phyloP scores from a whole-genome alignment of 2,113 vertebrate species.

The Astatotilapia flaviijosephi region DNA sequence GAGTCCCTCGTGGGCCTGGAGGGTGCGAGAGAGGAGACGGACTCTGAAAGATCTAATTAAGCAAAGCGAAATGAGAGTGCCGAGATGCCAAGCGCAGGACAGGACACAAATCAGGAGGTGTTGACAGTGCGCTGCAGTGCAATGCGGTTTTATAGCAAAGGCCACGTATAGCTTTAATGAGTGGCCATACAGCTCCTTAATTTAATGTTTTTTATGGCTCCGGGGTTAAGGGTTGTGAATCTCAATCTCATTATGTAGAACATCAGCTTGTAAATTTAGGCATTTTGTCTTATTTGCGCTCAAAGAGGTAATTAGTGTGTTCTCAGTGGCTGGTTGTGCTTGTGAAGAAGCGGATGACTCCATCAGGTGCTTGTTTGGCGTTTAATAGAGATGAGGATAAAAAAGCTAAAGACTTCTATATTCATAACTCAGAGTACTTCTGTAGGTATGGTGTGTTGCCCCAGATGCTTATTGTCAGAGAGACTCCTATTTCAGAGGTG shows the following conservation, averaged over 20 bases:
- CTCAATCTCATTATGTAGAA: conserved; percentile 26
- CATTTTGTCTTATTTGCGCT: conserved; percentile 9
- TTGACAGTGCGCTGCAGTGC: conserved; percentile 30
- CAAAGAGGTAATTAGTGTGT: conserved; percentile 23
- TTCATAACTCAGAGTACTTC: not conserved
- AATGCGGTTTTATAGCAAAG: conserved; percentile 7
- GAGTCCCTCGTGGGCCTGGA: conserved; percentile 8
- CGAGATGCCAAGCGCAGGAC: conserved; percentile 11
- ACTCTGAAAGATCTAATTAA: conserved; percentile 58
- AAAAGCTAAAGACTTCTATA: not conserved
- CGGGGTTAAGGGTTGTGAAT: not conserved
- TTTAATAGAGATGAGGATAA: not conserved
- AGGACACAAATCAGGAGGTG: conserved; percentile 50
- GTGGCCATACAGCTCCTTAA: not conserved
- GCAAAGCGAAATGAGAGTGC: conserved; percentile 40
- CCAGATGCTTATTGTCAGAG: not conserved
- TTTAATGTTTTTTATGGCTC: conserved; percentile 19
- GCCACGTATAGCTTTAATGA: conserved; percentile 16
- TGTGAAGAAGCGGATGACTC: not conserved
- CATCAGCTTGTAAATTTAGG: not conserved
- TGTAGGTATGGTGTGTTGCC: not conserved
- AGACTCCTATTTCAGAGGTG: not conserved
- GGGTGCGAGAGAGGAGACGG: conserved; percentile 28
- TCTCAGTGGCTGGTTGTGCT: not conserved
- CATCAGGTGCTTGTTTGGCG: not conserved